Evolutionary conservation across 2,113 vertebrate species (phyloP).

Genomic region (Alosa alosa): DNA sequence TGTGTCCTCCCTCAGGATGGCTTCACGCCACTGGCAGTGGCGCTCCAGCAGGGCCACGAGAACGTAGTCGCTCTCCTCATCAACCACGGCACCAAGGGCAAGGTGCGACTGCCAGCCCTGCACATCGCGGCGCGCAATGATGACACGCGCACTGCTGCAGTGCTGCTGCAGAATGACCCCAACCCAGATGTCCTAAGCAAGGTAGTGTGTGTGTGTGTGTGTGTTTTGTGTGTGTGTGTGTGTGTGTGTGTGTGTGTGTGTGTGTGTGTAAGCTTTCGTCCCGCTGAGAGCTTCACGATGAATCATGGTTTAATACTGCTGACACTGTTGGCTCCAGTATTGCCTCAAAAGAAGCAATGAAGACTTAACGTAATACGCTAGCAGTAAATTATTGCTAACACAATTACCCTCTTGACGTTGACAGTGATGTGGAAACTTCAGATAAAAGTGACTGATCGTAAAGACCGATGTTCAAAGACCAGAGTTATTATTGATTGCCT

Average conservation of each 20-base stretch:
- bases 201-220: conserved; percentile 61
- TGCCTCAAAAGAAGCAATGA: conserved; percentile 20
- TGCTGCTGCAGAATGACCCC: conserved; percentile 95
- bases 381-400: not conserved
- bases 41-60: conserved; percentile 96
- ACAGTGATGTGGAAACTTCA: not conserved
- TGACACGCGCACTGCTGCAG: conserved; percentile 91
- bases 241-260: not conserved
- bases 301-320: conserved; percentile 29
- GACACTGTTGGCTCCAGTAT: conserved; percentile 24
- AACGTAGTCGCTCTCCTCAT: conserved; percentile 95
- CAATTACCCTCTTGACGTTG: conserved; percentile 24
- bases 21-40: conserved; percentile 93
- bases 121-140: conserved; percentile 96
- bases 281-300: not conserved
- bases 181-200: conserved; percentile 96
- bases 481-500: not conserved
- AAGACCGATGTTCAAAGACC: conserved; percentile 17
- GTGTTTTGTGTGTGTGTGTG: not conserved
- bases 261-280: not conserved
- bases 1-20: conserved; percentile 78
- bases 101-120: conserved; percentile 91
- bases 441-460: conserved; percentile 6
- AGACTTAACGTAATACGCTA: not conserved
- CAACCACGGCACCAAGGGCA: conserved; percentile 94